Conservation (phyloP, 2,888 invertebrate species). For the Limnephilus lunatus region DNA sequence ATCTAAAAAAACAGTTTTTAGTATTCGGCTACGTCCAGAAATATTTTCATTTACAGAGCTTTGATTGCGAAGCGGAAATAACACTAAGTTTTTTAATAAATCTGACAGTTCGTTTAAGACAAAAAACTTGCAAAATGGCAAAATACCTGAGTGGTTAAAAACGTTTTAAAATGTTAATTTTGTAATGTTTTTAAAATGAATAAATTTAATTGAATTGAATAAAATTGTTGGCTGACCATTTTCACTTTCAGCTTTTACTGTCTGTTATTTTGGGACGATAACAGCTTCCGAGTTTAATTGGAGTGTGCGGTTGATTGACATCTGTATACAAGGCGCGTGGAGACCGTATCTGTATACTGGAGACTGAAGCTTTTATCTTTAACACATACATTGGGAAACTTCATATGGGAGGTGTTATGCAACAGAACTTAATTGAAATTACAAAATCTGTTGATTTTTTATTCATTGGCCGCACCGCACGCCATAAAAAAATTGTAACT, state of each 20-base stretch:
- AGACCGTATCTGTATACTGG: background rate
- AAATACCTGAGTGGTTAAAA: too few relatives aligned
- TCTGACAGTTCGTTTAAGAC: too few relatives aligned
- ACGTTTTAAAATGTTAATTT: too few relatives aligned
- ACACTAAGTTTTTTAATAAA: too few relatives aligned
- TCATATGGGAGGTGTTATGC: background rate
- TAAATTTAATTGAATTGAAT: too few relatives aligned
- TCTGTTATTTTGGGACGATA: background rate
- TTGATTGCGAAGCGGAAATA: too few relatives aligned
- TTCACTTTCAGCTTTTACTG: background rate
- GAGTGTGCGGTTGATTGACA: slow-evolving; percentile 19
- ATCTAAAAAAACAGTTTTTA: too few relatives aligned
- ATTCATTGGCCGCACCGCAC: background rate
- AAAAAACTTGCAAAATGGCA: too few relatives aligned
- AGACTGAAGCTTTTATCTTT: background rate
- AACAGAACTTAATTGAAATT: background rate
- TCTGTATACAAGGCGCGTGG: background rate
- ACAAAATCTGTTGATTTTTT: background rate
- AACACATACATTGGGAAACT: background rate
- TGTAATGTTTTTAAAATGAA: too few relatives aligned
- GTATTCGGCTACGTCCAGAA: too few relatives aligned
- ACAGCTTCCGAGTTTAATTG: slow-evolving; percentile 1
- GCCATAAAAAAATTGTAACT: background rate
- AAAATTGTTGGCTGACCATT: background rate
- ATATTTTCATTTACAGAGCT: too few relatives aligned